A percentile compares a stretch with the other conserved stretches of the same genome.
phyloP scores from a whole-genome alignment of 2,888 invertebrate species.

The Acheta domesticus region DNA sequence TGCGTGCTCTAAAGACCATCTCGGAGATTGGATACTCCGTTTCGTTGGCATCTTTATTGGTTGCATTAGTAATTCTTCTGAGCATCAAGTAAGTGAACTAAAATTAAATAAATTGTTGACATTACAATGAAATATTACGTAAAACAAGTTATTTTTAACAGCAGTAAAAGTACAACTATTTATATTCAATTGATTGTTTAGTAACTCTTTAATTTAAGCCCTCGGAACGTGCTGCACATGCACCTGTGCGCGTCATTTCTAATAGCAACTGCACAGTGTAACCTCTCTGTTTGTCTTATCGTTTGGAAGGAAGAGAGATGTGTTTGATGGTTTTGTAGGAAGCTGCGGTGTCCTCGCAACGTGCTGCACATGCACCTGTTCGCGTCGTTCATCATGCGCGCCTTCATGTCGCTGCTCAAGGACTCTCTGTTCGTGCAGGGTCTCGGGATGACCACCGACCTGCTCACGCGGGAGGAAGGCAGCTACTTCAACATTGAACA shows the following conservation, averaged over 20 bases:
- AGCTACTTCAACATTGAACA: neutral
- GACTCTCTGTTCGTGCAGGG: constrained; percentile 55
- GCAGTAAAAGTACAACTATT: too few relatives aligned
- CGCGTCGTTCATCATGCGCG: constrained; percentile 61
- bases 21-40: constrained; percentile 56
- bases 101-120: neutral
- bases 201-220: constrained; percentile 44
- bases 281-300: too few relatives aligned
- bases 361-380: constrained; percentile 65
- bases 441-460: constrained; percentile 49
- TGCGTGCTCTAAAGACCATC: constrained; percentile 41
- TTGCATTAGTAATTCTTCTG: constrained; percentile 56
- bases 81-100: constrained; percentile 54
- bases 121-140: too few relatives aligned
- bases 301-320: too few relatives aligned
- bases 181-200: too few relatives aligned
- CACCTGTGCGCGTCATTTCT: too few relatives aligned
- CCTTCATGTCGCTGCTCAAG: constrained; percentile 57
- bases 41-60: constrained; percentile 54
- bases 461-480: constrained; percentile 40
- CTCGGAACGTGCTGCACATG: constrained; percentile 53
- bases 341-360: constrained; percentile 62
- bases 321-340: constrained; percentile 46
- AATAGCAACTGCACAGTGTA: constrained; percentile 41
- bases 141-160: too few relatives aligned